Evolutionary conservation across 2,888 invertebrate species (phyloP).

Genomic region (Stictocephala bisonia): DNA sequence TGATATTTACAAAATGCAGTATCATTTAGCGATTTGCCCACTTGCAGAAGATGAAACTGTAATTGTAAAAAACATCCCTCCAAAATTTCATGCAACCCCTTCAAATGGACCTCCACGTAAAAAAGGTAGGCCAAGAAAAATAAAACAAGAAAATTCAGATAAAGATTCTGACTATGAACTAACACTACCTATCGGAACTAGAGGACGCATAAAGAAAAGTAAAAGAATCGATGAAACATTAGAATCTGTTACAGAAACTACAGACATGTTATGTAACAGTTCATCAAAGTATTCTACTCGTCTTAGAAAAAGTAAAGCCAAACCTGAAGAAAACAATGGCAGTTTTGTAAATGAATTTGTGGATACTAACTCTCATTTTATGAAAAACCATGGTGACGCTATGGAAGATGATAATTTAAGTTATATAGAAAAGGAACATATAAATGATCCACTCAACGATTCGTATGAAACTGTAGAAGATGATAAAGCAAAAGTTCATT

Average conservation of each 20-base stretch:
- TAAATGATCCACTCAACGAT: no score
- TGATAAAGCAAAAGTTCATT: not conserved
- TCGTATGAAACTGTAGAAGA: no score
- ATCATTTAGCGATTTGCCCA: constrained; percentile 7
- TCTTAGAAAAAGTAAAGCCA: no score
- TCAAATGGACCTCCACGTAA: not conserved
- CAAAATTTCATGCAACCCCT: not conserved
- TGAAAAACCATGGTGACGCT: not conserved
- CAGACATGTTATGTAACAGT: no score
- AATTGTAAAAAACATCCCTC: not conserved
- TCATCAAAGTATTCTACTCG: no score
- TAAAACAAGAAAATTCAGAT: not conserved
- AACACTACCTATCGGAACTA: no score
- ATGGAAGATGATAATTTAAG: not conserved
- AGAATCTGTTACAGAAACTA: no score
- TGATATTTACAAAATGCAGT: constrained; percentile 27
- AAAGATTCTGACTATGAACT: not conserved
- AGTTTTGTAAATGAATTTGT: no score
- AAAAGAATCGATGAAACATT: not conserved
- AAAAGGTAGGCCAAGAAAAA: constrained; percentile 14
- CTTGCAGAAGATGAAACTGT: constrained; percentile 18
- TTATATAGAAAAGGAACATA: not conserved
- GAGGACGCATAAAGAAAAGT: not conserved
- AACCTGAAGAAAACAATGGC: no score
- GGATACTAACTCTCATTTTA: no score